These are phyloP conservation scores for Hydrotaea cyrtoneurina DNA, from an alignment of 2,888 invertebrate species.

Conservation along the genomic window DNA sequence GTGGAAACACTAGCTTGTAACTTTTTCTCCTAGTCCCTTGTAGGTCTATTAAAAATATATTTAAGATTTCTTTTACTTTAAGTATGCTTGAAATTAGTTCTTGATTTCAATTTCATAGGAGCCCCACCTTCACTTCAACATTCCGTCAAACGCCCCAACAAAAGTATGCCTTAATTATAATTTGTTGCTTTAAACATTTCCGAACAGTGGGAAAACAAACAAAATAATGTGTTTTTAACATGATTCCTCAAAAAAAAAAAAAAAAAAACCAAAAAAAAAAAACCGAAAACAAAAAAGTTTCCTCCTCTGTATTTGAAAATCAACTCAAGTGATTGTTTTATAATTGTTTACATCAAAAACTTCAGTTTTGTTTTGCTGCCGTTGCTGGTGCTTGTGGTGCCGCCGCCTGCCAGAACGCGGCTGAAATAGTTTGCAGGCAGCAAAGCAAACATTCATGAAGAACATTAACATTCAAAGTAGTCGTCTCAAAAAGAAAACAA, in stretches of 20 bases:
- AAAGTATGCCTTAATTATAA: background rate
- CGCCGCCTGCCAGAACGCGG: too few species aligned
- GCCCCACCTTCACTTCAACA: background rate
- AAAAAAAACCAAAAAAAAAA: background rate
- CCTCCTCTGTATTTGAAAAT: constrained; percentile 27
- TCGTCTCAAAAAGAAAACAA: background rate
- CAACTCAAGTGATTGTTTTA: constrained; percentile 63
- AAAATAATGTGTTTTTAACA: background rate
- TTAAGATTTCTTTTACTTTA: too few species aligned
- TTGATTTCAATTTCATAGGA: background rate
- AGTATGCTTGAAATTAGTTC: background rate
- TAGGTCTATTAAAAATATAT: too few species aligned
- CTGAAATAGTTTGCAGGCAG: constrained; percentile 37
- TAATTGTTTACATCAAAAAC: constrained; percentile 65
- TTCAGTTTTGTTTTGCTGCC: constrained; percentile 39
- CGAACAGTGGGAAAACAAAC: background rate
- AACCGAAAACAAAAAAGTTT: too few species aligned
- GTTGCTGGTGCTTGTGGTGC: background rate
- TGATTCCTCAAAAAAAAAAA: background rate
- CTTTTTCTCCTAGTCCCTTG: too few species aligned
- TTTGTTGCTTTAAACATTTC: constrained; percentile 5
- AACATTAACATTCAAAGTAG: constrained; percentile 50
- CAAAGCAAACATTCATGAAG: background rate
- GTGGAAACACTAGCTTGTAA: too few species aligned
- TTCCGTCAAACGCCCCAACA: background rate